Evolutionary conservation across 2,888 invertebrate species (phyloP), one percentile per base, ranked within the genome.

Genomic region (Julus scandinavius): DNA sequence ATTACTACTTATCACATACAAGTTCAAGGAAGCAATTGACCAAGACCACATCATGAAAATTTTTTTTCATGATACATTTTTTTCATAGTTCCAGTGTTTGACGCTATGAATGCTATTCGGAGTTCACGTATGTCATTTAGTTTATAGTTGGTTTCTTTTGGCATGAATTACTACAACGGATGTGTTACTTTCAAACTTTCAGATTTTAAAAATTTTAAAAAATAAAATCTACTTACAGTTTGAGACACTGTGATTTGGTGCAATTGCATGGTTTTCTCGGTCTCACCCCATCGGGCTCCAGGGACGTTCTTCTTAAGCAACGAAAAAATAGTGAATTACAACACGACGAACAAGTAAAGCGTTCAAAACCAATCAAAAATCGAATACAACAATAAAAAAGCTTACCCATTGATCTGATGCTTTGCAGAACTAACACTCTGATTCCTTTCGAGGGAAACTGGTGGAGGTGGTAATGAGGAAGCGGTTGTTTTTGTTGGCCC

Each of bases 221-320:
- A n/a, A 20, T 41, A 7, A 11, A 41, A 41, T 7, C 1, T n/a
- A 87, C 94, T 94, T 92, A 99, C 93, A 99, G 93, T 93, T 99
- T 99, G 89, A 99, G 94, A 92, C 99, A 99, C 92, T 98, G 98
- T 2, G 99, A 99, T 93, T 99, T 99, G 50, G 98, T 99, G 93
- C 99, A 99, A 93, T 99, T 99, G 93, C 99, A 99, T 13, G 99
- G 98, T 92, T 99, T 99, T 85, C 97, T 94, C 0, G 96, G 95
- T 90, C 96, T 93, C 89, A 94, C 93, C 20, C 94, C 94, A 45
- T 89, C 89, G 9, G 89, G 72, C 80, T 89, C 89, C 49, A 88
- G 17, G 5, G 85, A 29, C 13, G 89, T 84, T 40, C 88, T 88
- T 41, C 87, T 83, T 45, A 11, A 72, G 72, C 4, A 20, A 29